Evolutionary conservation across 2,797 vertebrate species (phyloP), one percentile per base, ranked within the genome.

Genomic region (Falco biarmicus): DNA sequence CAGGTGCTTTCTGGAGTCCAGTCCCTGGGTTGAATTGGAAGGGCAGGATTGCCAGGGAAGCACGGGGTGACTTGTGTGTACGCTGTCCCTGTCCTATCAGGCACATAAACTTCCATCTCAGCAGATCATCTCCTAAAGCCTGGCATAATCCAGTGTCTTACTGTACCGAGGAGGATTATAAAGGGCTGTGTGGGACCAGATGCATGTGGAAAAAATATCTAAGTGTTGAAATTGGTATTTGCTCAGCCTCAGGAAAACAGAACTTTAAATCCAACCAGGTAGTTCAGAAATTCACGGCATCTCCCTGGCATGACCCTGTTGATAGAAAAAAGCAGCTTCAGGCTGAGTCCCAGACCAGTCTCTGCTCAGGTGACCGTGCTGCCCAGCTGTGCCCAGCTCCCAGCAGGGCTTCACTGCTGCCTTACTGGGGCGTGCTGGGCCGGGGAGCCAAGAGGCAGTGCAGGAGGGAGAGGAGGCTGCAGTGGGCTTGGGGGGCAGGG

Each of bases 401-500:
- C 3, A 0, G 21, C 13, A 10, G 29, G 17, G 34, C 34, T 47
- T 37, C 10, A 2, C 48, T 15, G 48, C 19, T 37, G 28, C 34
- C 34, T 15, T 59, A 6, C 37, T 1, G 3, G 50, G 28, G 9
- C 9, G 2, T 5, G 5, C 39, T 20, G 26, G 37, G 19, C 32
- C 2, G 0, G 45, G 56, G 45, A 39, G 29, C 20, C 1, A 2
- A 47, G 34, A 4, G 39, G 43, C 48, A 45, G 65, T 1, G 0
- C 5, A 5, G 47, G 24, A 50, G 43, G 7, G 20, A 75, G 32
- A 65, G 28, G 41, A 34, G 47, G 61, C 50, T 65, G 68, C n/a
- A 12, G 56, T 0, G 0, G 22, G 66, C 54, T 47, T 1, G 0
- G 47, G 47, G 0, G 1, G 65, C 28, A 6, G 1, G 7, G 43